Base-by-base conservation (phyloP, 1,140 invertebrate species). In the Homalodisca vitripennis region DNA sequence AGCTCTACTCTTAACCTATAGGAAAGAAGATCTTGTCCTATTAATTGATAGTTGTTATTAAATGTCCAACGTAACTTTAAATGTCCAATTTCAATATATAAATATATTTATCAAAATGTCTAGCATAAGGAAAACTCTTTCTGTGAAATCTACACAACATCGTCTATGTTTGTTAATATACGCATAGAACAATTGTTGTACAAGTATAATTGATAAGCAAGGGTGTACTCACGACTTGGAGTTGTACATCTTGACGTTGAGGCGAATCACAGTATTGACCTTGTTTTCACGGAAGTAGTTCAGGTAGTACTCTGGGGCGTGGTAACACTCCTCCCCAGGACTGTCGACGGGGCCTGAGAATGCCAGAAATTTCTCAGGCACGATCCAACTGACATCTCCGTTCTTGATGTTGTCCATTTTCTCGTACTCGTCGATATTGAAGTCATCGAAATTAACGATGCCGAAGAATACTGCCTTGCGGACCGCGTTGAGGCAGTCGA, bases 381-480 rank as follows among this genome's bases (percentile, higher is more conserved):
- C 85, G 75, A 99, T 97, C 98, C 98, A 99, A 84, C 98, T 99
- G 66, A 99, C 87, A 80, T 99, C 98, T 26, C 98, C 98, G 81
- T 98, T 97, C 81, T 98, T 93, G n/a, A 99, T 96, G 83, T 92
- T 90, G 88, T 94, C 93, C 81, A 93, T 95, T 80, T 89, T 89
- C 79, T 98, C 92, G 82, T 99, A 99, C 79, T 99, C 95, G 46
- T 94, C 89, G 1, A 92, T 86, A 84, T 98, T 91, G 81, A 99
- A 99, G 77, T 94, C 92, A 46, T 90, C 84, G 80, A 98, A 98
- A 81, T 97, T 88, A 77, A 98, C 94, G 80, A 98, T 98, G 63
- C 91, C 89, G 74, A 92, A 88, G 72, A 87, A 85, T 75, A 91
- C 81, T 14, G 94, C 95, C 79, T 95, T 95, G 68, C 93, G 84